Conservation (phyloP, 2,797 vertebrate genomes). For the Austrolebias charrua region DNA sequence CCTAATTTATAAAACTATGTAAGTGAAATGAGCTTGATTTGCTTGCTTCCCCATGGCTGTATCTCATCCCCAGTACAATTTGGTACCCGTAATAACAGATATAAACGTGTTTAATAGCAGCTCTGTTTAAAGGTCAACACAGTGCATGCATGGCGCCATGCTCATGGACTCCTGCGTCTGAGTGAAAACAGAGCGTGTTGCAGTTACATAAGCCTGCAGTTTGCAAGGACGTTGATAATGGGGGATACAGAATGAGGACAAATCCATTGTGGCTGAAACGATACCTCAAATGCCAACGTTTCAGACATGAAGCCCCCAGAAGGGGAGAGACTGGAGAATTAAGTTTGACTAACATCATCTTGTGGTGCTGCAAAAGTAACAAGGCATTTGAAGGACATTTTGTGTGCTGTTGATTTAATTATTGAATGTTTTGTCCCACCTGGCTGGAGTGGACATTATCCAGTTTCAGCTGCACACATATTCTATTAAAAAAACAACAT, state of each 20-base stretch:
- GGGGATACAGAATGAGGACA: constrained; percentile 20
- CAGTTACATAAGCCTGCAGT: constrained; percentile 49
- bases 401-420: neutral
- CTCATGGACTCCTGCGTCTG: constrained; percentile 16
- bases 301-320: neutral
- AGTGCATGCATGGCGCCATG: constrained; percentile 1
- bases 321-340: neutral
- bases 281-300: constrained; percentile 10
- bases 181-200: constrained; percentile 42
- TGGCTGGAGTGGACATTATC: too few relatives aligned
- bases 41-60: too few relatives aligned
- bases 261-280: neutral
- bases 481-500: too few relatives aligned
- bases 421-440: neutral
- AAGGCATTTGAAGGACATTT: neutral
- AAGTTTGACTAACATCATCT: too few relatives aligned
- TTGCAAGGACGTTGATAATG: constrained; percentile 46
- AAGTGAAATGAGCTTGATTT: too few relatives aligned
- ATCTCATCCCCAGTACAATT: neutral
- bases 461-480: too few relatives aligned
- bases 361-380: neutral
- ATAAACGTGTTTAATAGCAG: constrained; percentile 10
- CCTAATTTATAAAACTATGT: too few relatives aligned
- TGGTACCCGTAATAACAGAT: neutral
- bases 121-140: constrained; percentile 15